A percentile compares a stretch with the other conserved stretches of the same genome.
phyloP scores from a whole-genome alignment of 2,797 vertebrate genomes.

The Rallus crepitans region DNA sequence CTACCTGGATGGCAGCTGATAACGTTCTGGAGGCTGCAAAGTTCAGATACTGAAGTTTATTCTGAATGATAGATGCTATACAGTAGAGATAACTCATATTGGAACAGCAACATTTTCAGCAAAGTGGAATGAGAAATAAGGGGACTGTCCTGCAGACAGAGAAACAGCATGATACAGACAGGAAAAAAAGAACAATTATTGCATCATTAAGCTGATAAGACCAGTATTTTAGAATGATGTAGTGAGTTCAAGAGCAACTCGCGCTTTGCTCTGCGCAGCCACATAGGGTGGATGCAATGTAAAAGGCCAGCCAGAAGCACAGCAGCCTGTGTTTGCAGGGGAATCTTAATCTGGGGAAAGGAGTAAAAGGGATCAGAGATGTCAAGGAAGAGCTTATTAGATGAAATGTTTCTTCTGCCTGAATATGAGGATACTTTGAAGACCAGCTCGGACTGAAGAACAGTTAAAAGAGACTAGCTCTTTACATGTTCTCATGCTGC shows the following conservation, averaged over 20 bases:
- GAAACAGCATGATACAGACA: not conserved
- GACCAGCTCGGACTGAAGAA: not conserved
- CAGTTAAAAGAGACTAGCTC: not conserved
- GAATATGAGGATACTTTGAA: not conserved
- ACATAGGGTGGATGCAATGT: not conserved
- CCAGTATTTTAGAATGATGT: not conserved
- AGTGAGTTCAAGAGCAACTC: not conserved
- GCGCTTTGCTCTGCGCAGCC: not conserved
- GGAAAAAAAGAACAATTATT: conserved; percentile 14
- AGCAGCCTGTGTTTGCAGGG: not conserved
- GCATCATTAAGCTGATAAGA: not conserved
- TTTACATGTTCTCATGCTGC: not conserved
- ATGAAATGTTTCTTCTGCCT: not conserved
- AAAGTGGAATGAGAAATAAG: not conserved
- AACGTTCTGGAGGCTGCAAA: conserved; percentile 13
- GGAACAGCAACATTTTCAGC: not conserved
- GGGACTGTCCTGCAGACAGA: not conserved
- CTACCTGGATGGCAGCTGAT: conserved; percentile 40
- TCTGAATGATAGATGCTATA: not conserved
- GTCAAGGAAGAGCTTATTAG: not conserved
- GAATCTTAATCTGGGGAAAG: not conserved
- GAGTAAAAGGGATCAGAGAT: not conserved
- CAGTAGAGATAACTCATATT: conserved; percentile 1
- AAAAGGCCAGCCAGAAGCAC: not conserved
- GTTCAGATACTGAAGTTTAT: conserved; percentile 41